These are phyloP conservation scores for Drepana arcuata DNA, from an alignment of 1,140 invertebrate genomes.

Conservation along the genomic window DNA sequence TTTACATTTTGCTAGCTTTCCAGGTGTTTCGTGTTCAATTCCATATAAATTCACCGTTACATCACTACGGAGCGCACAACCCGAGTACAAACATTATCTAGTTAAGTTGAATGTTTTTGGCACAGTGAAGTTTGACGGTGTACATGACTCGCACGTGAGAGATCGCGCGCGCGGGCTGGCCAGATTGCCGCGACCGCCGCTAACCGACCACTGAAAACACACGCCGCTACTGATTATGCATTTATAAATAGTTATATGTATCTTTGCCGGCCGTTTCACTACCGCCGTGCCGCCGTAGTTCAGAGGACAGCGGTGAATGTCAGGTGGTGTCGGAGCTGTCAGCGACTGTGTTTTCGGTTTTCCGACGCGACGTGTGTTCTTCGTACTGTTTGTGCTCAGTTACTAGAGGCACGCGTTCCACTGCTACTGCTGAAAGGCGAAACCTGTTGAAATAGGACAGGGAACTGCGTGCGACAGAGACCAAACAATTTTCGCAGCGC, in stretches of 20 bases:
- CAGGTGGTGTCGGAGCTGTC: conserved; percentile 58
- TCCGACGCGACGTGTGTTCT: conserved; percentile 57
- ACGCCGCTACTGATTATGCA: conserved; percentile 28
- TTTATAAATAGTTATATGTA: conserved; percentile 58
- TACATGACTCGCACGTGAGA: conserved; percentile 40
- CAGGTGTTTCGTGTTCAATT: conserved; percentile 16
- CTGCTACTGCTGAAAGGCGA: conserved; percentile 65
- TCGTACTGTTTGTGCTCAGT: conserved; percentile 61
- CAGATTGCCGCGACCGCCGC: conserved; percentile 17
- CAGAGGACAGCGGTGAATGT: conserved; percentile 42
- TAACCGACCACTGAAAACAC: conserved; percentile 28
- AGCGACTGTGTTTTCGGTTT: conserved; percentile 66
- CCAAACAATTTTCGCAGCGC: conserved; percentile 12
- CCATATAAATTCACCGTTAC: conserved; percentile 34
- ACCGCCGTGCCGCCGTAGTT: conserved; percentile 25
- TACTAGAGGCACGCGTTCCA: conserved; percentile 63
- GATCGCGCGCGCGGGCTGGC: conserved; percentile 24
- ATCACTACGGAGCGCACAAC: conserved; percentile 27
- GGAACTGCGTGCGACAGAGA: conserved; percentile 45
- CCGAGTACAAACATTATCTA: conserved; percentile 26
- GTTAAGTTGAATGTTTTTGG: conserved; percentile 46
- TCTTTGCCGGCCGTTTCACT: conserved; percentile 34
- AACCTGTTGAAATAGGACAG: conserved; percentile 69
- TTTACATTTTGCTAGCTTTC: conserved; percentile 48
- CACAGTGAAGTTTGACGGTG: conserved; percentile 41